Percentiles rank a stretch among this genome's conserved stretches.
Evolutionary conservation across 2,888 invertebrate genomes (phyloP).

Genomic region (Ophonus ardosiacus): DNA sequence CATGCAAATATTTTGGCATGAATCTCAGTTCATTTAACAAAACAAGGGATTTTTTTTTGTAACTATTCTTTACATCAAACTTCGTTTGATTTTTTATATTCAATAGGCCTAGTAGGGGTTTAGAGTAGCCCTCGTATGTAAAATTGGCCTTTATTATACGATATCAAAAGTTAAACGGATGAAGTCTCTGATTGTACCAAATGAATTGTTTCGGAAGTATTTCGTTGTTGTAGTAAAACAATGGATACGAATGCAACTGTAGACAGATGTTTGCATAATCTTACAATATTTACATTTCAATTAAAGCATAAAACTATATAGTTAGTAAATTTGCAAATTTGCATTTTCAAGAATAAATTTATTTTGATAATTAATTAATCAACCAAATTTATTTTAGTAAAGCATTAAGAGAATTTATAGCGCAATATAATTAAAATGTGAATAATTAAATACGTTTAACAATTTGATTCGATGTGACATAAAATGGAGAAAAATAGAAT

Average conservation of each 20-base stretch:
- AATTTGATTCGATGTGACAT: neutral
- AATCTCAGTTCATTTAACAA: too few relatives aligned
- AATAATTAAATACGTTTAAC: slow-evolving; percentile 15
- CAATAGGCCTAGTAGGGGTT: too few relatives aligned
- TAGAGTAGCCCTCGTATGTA: too few relatives aligned
- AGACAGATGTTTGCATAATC: neutral
- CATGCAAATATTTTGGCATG: too few relatives aligned
- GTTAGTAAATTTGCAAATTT: neutral
- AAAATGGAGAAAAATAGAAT: neutral
- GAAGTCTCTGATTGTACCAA: neutral
- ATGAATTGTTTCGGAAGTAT: neutral
- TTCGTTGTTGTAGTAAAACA: neutral
- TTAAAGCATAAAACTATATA: neutral
- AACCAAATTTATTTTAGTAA: neutral
- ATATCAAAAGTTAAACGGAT: neutral
- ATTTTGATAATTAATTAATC: slow-evolving; percentile 14
- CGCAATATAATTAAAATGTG: slow-evolving; percentile 22
- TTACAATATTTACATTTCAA: neutral
- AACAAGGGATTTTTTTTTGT: too few relatives aligned
- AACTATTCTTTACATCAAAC: too few relatives aligned
- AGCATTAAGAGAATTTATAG: neutral
- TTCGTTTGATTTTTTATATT: too few relatives aligned
- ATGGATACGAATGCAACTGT: neutral
- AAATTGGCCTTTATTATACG: too few relatives aligned
- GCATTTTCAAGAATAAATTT: neutral